Evolutionary conservation across 2,797 vertebrate genomes (phyloP), one percentile per base, ranked within the genome.

Genomic region (Salmo trutta): DNA sequence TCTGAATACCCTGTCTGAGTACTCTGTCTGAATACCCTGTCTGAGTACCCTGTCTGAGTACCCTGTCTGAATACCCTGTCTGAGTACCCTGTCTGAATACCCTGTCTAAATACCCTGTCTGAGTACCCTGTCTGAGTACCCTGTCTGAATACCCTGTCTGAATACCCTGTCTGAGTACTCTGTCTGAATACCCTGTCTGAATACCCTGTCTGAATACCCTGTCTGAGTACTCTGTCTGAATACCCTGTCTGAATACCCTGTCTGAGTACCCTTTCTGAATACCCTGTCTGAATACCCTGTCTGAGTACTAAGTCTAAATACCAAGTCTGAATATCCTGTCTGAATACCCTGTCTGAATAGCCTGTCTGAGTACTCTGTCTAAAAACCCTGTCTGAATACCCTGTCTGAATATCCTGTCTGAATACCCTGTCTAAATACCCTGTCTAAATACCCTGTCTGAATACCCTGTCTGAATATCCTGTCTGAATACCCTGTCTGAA

Each of bases 261-360:
- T 90, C 86, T 90, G 82, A 92, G 87, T 84, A 75, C 74, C 5
- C 5, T 7, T 1, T 1, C 5, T 36, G 33, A 36, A 0, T 33
- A 77, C 82, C 88, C 76, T 31, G 83, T 90, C 86, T 90, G 82
- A 91, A 86, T 84, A 75, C 73, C n/a, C n/a, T 33, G 33, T 1
- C 5, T 6, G 33, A 33, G 0, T 33, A 77, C 81, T 87, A 75
- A 24, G 83, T 90, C 86, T 90, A 81, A 92, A 88, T 84, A 75
- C 74, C 88, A 75, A 24, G 83, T 90, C 86, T 90, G 82, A 92
- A 88, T 84, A 75, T n/a, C 88, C 76, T 31, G 83, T 90, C 86
- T 90, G 82, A 92, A 88, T 84, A 75, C 74, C 5, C 33, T 6
- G 5, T 36, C 33, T 36, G 33, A 36, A 1, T 33, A 33, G 5